Evolutionary conservation across 2,113 vertebrate species (phyloP), one percentile per base, ranked within the genome.

Genomic region (Microtus ochrogaster): DNA sequence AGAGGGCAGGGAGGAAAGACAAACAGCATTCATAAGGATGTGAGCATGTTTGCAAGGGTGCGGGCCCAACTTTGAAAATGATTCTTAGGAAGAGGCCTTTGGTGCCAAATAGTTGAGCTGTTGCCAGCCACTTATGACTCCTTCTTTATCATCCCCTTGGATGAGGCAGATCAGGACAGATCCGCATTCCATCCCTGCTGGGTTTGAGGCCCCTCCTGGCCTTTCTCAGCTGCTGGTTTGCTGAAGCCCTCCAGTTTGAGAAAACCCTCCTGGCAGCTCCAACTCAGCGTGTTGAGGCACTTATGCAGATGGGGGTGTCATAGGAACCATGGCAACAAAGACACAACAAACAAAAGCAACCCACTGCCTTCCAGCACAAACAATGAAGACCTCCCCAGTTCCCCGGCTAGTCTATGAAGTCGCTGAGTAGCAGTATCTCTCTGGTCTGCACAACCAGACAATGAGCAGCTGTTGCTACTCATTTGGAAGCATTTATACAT

Each of bases 341-440:
- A 78, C 92, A 97, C 89, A 98, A 98, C 97, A 98, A 98, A 97
- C 96, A 97, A 95, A 97, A 96, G 96, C 96, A 92, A 93, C 78
- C 89, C 47, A 44, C 83, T 68, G 77, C 74, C 96, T 96, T 93
- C 94, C 36, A 78, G 68, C 79, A 86, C 87, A 96, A 96, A 78
- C 81, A 91, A 44, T 52, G 74, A 96, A 93, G 94, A 63, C 41
- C 61, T 97, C 96, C 93, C 81, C 30, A 83, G 78, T 41, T 95
- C 74, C 61, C 87, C 49, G 49, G 91, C 33, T 58, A 97, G 95
- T 96, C 97, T 98, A 97, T 28, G 78, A 68, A 94, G 94, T 83
- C 68, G 72, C 55, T 92, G 92, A 96, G 77, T 88, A 49, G 39
- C 73, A 39, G 61, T 86, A 89, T 76, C 77, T 83, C 55, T 85